Evolutionary conservation across 2,888 invertebrate genomes (phyloP).

Genomic region (Therioaphis trifolii): DNA sequence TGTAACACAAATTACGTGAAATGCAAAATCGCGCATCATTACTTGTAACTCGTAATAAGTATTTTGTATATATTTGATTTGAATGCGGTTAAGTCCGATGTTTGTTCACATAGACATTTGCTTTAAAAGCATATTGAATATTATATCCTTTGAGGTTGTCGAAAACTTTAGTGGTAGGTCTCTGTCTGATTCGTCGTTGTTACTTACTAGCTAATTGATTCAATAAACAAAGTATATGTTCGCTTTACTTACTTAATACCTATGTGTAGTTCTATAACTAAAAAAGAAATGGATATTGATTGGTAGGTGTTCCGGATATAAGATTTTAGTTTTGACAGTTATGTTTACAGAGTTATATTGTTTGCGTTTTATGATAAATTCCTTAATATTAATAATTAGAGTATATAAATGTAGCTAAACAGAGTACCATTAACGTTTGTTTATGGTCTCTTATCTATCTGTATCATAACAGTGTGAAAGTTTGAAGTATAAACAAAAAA

Average conservation of each 20-base stretch:
- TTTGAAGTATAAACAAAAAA: neutral
- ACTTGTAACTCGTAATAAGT: neutral
- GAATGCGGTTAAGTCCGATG: neutral
- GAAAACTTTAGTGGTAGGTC: neutral
- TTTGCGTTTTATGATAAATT: constrained; percentile 16
- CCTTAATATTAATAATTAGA: constrained; percentile 2
- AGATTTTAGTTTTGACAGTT: constrained; percentile 47
- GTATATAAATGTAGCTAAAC: neutral
- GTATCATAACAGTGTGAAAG: neutral
- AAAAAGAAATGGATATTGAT: constrained; percentile 45
- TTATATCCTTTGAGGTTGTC: neutral
- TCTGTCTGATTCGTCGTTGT: neutral
- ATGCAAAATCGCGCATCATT: neutral
- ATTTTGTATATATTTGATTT: neutral
- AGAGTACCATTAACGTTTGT: neutral
- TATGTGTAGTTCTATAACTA: neutral
- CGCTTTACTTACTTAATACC: no score
- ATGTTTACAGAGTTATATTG: constrained; percentile 24
- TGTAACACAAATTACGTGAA: no score
- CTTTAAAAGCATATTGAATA: constrained; percentile 24
- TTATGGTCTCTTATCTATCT: neutral
- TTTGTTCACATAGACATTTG: neutral
- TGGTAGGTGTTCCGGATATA: constrained; percentile 26
- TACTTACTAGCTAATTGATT: constrained; percentile 16
- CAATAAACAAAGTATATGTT: constrained; percentile 16